These are phyloP conservation scores for Drosophila dunni DNA, from an alignment of 1,140 invertebrate genomes.

Conservation along the genomic window DNA sequence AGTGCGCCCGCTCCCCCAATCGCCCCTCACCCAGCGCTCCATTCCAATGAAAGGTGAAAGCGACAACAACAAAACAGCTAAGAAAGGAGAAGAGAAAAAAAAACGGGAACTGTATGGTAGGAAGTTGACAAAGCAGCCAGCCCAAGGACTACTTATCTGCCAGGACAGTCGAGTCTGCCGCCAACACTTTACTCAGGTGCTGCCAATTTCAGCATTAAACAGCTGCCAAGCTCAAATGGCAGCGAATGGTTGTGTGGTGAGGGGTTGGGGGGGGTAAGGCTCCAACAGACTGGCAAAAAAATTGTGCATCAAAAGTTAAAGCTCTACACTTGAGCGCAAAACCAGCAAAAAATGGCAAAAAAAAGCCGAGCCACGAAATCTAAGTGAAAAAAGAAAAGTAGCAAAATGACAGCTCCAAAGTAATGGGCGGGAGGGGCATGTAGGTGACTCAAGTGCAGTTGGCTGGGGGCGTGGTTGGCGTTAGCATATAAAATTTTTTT, in stretches of 20 bases:
- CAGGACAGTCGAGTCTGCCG: slow-evolving; percentile 52
- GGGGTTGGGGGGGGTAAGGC: neutral
- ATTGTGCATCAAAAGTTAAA: slow-evolving; percentile 73
- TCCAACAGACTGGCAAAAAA: slow-evolving; percentile 48
- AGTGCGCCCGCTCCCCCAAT: neutral
- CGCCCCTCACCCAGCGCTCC: neutral
- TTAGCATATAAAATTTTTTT: slow-evolving; percentile 54
- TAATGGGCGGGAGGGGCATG: slow-evolving; percentile 50
- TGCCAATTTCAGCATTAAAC: slow-evolving; percentile 78
- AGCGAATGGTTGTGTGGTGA: no score
- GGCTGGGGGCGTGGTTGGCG: slow-evolving; percentile 55
- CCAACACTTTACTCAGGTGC: slow-evolving; percentile 73
- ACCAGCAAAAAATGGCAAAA: slow-evolving; percentile 60
- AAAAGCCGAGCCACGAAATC: slow-evolving; percentile 45
- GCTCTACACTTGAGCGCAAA: slow-evolving; percentile 48
- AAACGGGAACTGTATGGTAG: slow-evolving; percentile 10
- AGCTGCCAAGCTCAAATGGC: slow-evolving; percentile 54
- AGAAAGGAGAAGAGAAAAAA: neutral
- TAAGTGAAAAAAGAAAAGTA: slow-evolving; percentile 34
- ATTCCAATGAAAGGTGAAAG: slow-evolving; percentile 29
- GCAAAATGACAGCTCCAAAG: slow-evolving; percentile 61
- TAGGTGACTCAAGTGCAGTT: slow-evolving; percentile 30
- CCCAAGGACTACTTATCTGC: slow-evolving; percentile 69
- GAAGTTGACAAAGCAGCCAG: slow-evolving; percentile 26
- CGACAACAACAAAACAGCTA: slow-evolving; percentile 24